Conservation (phyloP, 2,888 invertebrate genomes). For the Laspeyria flexula region DNA sequence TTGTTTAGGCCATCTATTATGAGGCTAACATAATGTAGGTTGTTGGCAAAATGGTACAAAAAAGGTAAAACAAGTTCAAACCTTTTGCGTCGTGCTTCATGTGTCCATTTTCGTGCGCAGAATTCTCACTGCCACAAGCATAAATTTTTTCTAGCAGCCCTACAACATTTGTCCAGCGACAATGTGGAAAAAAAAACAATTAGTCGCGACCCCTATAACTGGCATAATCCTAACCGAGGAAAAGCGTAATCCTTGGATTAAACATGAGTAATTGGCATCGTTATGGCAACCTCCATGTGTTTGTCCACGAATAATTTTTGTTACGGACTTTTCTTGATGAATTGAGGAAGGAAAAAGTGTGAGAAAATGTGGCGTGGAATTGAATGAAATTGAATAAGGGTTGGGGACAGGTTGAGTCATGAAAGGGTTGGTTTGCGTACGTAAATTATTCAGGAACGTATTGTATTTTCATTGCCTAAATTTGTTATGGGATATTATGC, state of each 20-base stretch:
- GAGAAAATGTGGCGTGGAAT: constrained; percentile 3
- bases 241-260: constrained; percentile 55
- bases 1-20: too few species aligned
- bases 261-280: constrained; percentile 61
- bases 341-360: constrained; percentile 22
- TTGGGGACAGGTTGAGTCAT: background rate
- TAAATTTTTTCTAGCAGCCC: background rate
- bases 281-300: constrained; percentile 45
- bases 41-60: too few species aligned
- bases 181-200: constrained; percentile 56
- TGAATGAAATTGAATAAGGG: constrained; percentile 5
- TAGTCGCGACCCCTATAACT: constrained; percentile 44
- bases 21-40: too few species aligned
- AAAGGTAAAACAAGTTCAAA: too few species aligned
- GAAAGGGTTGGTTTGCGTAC: background rate
- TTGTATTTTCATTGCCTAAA: background rate
- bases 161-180: background rate
- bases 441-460: background rate
- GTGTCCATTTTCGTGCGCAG: too few species aligned
- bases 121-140: too few species aligned
- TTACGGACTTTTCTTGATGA: constrained; percentile 12
- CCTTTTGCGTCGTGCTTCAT: too few species aligned
- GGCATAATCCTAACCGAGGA: constrained; percentile 50
- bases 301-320: constrained; percentile 18
- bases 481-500: background rate